A percentile compares a stretch with the other conserved stretches of the same genome.
phyloP scores from a whole-genome alignment of 2,888 invertebrate genomes.

The Dasypolia templi region DNA sequence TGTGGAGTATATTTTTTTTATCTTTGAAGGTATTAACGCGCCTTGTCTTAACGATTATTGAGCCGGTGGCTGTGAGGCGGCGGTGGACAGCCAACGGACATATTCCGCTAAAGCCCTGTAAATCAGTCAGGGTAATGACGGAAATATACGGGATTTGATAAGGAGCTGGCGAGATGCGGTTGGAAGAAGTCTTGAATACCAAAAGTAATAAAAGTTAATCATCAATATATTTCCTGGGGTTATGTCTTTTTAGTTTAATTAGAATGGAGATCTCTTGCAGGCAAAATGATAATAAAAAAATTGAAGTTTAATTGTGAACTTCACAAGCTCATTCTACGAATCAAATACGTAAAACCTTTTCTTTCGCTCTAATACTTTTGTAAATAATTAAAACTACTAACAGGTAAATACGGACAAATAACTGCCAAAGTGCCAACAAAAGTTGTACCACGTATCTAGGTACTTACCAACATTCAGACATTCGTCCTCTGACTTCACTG shows the following conservation, averaged over 20 bases:
- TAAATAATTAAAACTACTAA: neutral
- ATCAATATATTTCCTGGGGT: neutral
- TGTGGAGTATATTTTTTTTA: slow-evolving; percentile 72
- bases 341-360: neutral
- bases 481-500: slow-evolving; percentile 10
- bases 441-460: neutral
- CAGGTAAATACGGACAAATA: neutral
- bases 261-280: neutral
- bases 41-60: slow-evolving; percentile 87
- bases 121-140: slow-evolving; percentile 81
- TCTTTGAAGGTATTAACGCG: slow-evolving; percentile 81
- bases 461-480: neutral
- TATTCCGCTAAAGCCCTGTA: slow-evolving; percentile 82
- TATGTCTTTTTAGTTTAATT: slow-evolving; percentile 6
- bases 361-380: neutral
- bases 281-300: neutral
- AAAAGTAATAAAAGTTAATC: slow-evolving; percentile 27
- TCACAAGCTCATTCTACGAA: neutral
- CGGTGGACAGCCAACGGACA: slow-evolving; percentile 74
- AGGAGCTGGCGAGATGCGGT: slow-evolving; percentile 45
- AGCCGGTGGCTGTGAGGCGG: slow-evolving; percentile 78
- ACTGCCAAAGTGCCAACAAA: neutral
- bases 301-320: neutral
- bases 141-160: slow-evolving; percentile 71
- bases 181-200: slow-evolving; percentile 9